Evolutionary conservation across 23 tunicate species (phyloP).

Genomic region (Botrylloides violaceus): DNA sequence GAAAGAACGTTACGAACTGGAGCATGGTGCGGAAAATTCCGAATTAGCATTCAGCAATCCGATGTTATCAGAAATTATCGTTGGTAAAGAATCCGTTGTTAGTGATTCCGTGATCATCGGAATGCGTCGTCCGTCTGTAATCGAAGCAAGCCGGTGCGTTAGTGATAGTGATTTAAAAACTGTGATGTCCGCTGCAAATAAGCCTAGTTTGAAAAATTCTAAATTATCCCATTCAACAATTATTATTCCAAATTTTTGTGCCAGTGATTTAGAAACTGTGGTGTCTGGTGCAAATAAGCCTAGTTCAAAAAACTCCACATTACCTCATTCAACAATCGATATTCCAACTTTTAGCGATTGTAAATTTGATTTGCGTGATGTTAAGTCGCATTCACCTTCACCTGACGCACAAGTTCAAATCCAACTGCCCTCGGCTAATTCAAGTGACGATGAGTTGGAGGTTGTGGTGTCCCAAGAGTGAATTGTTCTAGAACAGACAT

Average conservation of each 20-base stretch:
- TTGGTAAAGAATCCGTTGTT: conserved; percentile 18
- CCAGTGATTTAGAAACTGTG: background rate
- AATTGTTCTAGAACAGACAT: no score
- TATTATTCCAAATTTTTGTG: background rate
- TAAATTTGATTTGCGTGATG: background rate
- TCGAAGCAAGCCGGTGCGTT: background rate
- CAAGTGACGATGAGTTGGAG: background rate
- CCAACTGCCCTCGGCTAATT: background rate
- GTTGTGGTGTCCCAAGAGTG: background rate
- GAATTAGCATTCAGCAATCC: conserved; percentile 8
- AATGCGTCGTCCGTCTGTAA: background rate
- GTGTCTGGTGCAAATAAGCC: no score
- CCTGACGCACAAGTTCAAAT: background rate
- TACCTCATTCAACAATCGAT: background rate
- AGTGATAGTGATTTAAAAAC: background rate
- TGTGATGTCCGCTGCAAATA: background rate
- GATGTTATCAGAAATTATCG: conserved; percentile 33
- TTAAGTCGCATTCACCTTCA: background rate
- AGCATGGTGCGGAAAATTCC: conserved; percentile 35
- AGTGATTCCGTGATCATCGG: conserved; percentile 37
- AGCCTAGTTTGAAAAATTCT: background rate
- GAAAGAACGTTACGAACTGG: conserved; percentile 56
- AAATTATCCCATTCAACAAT: background rate
- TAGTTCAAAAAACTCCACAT: background rate
- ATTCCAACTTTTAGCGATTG: background rate